phyloP scores from a whole-genome alignment of 1,140 invertebrate genomes.

The Ceratina calcarata region DNA sequence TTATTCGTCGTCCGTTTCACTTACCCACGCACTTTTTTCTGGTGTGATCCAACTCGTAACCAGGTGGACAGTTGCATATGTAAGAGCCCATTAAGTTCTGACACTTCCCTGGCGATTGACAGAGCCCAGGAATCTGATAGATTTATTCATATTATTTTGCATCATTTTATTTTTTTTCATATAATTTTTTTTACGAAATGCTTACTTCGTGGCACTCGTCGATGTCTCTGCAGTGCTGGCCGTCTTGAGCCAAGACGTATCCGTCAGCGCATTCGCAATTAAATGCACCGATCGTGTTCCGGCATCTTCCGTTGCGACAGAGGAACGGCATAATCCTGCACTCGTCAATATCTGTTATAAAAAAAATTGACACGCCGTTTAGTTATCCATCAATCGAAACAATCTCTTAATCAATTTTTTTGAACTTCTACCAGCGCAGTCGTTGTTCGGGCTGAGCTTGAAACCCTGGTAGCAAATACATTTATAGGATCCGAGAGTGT shows the following conservation, averaged over 20 bases:
- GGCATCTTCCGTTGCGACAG: conserved; percentile 90
- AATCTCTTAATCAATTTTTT: neutral
- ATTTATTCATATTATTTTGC: neutral
- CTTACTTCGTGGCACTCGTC: conserved; percentile 86
- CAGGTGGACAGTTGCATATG: conserved; percentile 85
- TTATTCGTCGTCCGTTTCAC: conserved; percentile 17
- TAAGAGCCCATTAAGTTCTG: conserved; percentile 87
- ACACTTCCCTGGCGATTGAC: conserved; percentile 84
- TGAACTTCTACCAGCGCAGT: conserved; percentile 81
- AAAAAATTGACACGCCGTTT: neutral
- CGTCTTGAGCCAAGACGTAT: conserved; percentile 85
- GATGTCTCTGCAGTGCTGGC: conserved; percentile 86
- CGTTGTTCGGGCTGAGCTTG: conserved; percentile 91
- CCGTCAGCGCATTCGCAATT: conserved; percentile 91
- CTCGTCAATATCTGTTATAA: conserved; percentile 88
- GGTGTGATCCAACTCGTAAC: conserved; percentile 83
- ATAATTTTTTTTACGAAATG: neutral
- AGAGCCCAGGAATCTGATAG: conserved; percentile 81
- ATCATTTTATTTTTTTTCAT: neutral
- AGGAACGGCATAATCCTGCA: conserved; percentile 89
- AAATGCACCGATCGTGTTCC: conserved; percentile 91
- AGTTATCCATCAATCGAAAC: neutral
- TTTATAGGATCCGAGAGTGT: conserved; percentile 87
- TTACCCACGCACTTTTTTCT: conserved; percentile 83
- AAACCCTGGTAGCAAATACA: conserved; percentile 91